Conservation (phyloP, 2,888 invertebrate genomes). For the Drosophila paramelanica region DNA sequence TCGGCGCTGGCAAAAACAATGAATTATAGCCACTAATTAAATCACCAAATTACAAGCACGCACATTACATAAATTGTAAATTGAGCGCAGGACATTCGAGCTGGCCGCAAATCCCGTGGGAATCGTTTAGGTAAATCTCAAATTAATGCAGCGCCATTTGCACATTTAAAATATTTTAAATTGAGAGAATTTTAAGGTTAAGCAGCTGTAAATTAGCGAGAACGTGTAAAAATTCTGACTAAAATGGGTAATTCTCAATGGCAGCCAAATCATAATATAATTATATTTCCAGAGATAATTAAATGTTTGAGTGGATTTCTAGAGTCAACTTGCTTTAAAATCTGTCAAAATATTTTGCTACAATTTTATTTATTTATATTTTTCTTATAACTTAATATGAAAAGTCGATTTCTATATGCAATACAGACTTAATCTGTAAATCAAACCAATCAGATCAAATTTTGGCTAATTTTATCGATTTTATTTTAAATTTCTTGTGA, state of each 20-base stretch:
- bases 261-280: constrained; percentile 8
- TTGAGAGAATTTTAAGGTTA: constrained; percentile 24
- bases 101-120: constrained; percentile 38
- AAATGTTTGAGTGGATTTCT: background rate
- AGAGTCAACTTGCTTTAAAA: no score
- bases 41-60: constrained; percentile 79
- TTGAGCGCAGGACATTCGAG: constrained; percentile 26
- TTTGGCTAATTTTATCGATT: background rate
- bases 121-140: constrained; percentile 35
- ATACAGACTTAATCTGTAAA: no score
- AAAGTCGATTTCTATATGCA: no score
- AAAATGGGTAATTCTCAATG: constrained; percentile 11
- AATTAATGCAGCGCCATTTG: constrained; percentile 35
- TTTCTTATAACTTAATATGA: no score
- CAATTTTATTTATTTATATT: no score
- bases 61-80: constrained; percentile 75
- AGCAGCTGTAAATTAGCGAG: constrained; percentile 51
- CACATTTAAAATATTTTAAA: constrained; percentile 30
- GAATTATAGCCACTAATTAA: constrained; percentile 76
- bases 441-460: no score
- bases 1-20: constrained; percentile 53
- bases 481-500: background rate
- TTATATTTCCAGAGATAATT: constrained; percentile 5
- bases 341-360: no score
- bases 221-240: constrained; percentile 31